Percentiles rank a stretch among this genome's conserved stretches.
phyloP scores from a whole-genome alignment of 2,797 vertebrate species.

The Lepidocolaptes lacrymiger region DNA sequence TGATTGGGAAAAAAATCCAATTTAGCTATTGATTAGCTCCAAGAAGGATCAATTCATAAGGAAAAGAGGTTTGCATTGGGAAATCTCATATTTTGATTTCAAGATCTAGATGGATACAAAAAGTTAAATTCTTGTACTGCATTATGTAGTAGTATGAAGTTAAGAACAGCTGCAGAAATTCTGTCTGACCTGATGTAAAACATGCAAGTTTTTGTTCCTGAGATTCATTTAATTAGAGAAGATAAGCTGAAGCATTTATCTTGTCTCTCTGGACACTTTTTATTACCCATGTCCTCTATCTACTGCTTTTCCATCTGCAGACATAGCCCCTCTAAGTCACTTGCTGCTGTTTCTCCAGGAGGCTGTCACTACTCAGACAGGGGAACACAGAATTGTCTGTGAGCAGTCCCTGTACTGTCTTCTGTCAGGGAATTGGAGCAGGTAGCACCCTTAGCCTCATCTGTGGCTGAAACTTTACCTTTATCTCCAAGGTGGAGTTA shows the following conservation, averaged over 20 bases:
- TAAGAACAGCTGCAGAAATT: not conserved
- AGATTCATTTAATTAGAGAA: not conserved
- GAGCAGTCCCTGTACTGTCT: accelerated
- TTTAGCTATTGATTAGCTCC: not conserved
- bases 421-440: not conserved
- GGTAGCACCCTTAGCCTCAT: not conserved
- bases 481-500: not conserved
- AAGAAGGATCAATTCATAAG: not conserved
- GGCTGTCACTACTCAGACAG: not conserved
- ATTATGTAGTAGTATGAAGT: not conserved
- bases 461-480: not conserved
- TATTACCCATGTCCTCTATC: not conserved
- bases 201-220: not conserved
- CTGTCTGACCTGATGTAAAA: not conserved
- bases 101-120: not conserved
- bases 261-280: not conserved
- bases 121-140: not conserved
- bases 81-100: not conserved
- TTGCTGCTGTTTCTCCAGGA: not conserved
- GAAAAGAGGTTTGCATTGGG: not conserved
- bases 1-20: not conserved
- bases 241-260: not conserved
- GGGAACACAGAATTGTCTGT: not conserved
- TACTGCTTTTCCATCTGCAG: not conserved
- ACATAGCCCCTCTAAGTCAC: not conserved